Evolutionary conservation across 2,888 invertebrate genomes (phyloP).

Genomic region (Oscheius sp.): DNA sequence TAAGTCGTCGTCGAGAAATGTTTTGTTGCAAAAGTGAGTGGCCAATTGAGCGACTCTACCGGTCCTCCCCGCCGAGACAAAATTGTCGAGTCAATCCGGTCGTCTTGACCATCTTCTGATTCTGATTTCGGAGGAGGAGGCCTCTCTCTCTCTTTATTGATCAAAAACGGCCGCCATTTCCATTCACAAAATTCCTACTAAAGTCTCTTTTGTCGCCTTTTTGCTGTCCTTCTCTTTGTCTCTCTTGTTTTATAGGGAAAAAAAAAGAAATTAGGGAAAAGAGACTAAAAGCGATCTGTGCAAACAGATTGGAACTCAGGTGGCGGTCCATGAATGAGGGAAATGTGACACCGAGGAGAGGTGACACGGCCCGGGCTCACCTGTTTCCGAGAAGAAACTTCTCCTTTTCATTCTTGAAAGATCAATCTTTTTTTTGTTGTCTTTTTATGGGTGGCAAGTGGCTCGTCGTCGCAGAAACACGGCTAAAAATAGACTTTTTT

Average conservation of each 20-base stretch:
- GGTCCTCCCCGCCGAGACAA: too few species aligned
- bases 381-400: background rate
- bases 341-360: conserved; percentile 20
- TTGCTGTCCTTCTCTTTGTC: background rate
- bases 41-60: too few species aligned
- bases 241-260: background rate
- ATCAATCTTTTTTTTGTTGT: background rate
- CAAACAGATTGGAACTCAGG: conserved; percentile 28
- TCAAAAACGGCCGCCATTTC: background rate
- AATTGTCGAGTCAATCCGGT: background rate
- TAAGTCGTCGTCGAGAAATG: background rate
- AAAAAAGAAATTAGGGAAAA: background rate
- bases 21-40: too few species aligned
- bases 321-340: conserved; percentile 23
- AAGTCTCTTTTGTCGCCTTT: background rate
- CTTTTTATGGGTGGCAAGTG: too few species aligned
- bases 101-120: background rate
- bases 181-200: background rate
- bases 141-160: background rate
- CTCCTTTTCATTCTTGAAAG: background rate
- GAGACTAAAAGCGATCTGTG: conserved; percentile 15
- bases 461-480: background rate
- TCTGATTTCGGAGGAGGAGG: background rate
- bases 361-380: conserved; percentile 14
- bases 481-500: conserved; percentile 22